These are phyloP conservation scores for Microplitis mediator DNA, from an alignment of 1,140 invertebrate genomes.

Conservation along the genomic window DNA sequence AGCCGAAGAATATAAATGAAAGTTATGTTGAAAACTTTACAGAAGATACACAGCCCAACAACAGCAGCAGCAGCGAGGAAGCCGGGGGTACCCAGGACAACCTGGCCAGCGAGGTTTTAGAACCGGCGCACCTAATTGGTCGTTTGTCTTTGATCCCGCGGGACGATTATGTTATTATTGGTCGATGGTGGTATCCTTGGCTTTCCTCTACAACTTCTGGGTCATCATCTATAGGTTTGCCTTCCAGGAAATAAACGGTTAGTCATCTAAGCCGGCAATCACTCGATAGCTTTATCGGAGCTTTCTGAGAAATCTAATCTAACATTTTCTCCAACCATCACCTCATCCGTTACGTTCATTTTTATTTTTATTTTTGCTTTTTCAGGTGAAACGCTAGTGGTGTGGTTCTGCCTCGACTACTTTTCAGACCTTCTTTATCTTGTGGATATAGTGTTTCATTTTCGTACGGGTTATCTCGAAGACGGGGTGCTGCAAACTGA, in stretches of 20 bases:
- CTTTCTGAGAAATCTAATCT: not conserved
- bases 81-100: slow-evolving; percentile 56
- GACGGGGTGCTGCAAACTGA: slow-evolving; percentile 97
- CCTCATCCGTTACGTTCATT: not conserved
- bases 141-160: slow-evolving; percentile 91
- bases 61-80: slow-evolving; percentile 59
- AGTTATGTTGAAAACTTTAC: slow-evolving; percentile 18
- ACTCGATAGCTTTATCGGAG: not conserved
- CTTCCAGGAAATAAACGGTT: slow-evolving; percentile 89
- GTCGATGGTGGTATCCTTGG: slow-evolving; percentile 96
- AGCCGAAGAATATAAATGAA: not conserved
- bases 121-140: slow-evolving; percentile 75
- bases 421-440: slow-evolving; percentile 95
- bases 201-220: slow-evolving; percentile 99
- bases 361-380: slow-evolving; percentile 27
- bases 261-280: slow-evolving; percentile 50
- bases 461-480: slow-evolving; percentile 94
- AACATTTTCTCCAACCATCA: not conserved
- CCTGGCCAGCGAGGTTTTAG: slow-evolving; percentile 56
- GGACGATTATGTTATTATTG: slow-evolving; percentile 93
- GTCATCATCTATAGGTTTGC: slow-evolving; percentile 98
- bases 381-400: slow-evolving; percentile 82
- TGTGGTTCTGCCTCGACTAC: slow-evolving; percentile 98
- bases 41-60: slow-evolving; percentile 59
- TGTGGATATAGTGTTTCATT: slow-evolving; percentile 95